Evolutionary conservation across 2,888 invertebrate species (phyloP).

Genomic region (Ligdia adustata): DNA sequence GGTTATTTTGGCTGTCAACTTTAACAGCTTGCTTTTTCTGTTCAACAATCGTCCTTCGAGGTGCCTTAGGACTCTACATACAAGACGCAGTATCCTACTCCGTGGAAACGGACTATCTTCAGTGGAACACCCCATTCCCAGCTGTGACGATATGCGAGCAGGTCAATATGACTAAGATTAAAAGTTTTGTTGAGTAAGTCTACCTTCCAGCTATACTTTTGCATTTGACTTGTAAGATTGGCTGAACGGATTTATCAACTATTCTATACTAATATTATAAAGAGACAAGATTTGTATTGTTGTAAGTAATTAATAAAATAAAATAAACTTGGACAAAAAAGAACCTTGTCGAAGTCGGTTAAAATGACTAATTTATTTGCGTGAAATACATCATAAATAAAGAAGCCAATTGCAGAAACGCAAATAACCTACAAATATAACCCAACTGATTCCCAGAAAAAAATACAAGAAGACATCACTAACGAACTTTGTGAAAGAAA

Average conservation of each 20-base stretch:
- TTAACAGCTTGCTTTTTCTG: conserved; percentile 60
- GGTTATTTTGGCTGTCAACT: conserved; percentile 81
- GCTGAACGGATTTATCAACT: too few relatives aligned
- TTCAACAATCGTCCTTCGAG: conserved; percentile 59
- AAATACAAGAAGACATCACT: conserved; percentile 40
- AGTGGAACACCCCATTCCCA: conserved; percentile 86
- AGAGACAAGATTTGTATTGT: too few relatives aligned
- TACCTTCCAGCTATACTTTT: too few relatives aligned
- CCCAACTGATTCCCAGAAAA: conserved; percentile 1
- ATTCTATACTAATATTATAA: background rate
- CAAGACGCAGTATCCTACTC: conserved; percentile 78
- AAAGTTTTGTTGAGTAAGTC: conserved; percentile 30
- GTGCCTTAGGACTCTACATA: conserved; percentile 68
- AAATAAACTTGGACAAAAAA: too few relatives aligned
- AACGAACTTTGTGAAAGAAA: conserved; percentile 58
- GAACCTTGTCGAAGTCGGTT: too few relatives aligned
- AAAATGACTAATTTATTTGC: too few relatives aligned
- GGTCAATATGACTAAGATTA: conserved; percentile 54
- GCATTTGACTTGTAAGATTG: too few relatives aligned
- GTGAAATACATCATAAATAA: too few relatives aligned
- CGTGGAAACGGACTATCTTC: conserved; percentile 83
- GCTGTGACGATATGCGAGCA: conserved; percentile 85
- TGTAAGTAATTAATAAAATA: too few relatives aligned
- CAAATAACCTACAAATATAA: conserved; percentile 40
- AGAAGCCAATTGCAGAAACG: too few relatives aligned